Base-by-base conservation (phyloP, 1,140 invertebrate species). In the Drosophila azteca region DNA sequence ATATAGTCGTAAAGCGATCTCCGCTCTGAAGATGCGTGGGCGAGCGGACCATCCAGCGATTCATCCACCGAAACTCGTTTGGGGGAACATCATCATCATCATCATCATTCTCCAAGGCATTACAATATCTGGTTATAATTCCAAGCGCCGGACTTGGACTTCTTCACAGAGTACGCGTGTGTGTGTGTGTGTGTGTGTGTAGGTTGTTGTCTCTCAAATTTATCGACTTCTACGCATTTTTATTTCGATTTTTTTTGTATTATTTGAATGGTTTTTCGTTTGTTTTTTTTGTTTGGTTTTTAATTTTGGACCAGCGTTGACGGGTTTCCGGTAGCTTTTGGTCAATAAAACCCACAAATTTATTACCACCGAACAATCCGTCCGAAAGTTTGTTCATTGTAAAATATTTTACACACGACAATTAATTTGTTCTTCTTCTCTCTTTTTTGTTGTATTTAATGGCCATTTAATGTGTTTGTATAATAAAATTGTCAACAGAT, bases 361-460 rank as follows among this genome's bases (percentile, higher is more conserved):
- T 83, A 82, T 65, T 60, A 60, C 74, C 75, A 67, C 50, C 61
- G 53, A 61, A 81, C 68, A 45, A 65, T 57, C 59, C 74, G 66
- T 74, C 55, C 55, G 62, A 55, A 59, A 39, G 46, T 51, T 67
- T 61, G 43, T 35, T 39, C 58, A 73, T 79, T 79, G 65, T 79
- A 69, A 80, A 50, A 79, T 84, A 71, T 75, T 79, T 71, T 83
- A 79, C 70, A 84, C 43, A 83, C 65, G 58, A 58, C 31, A 75
- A 82, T 82, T 83, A 84, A 84, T 83, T 83, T 83, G 65, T 54
- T 52, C n/a, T n/a, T n/a, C n/a, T n/a, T n/a, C n/a, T n/a, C n/a
- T n/a, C n/a, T n/a, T n/a, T n/a, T n/a, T 73, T 13, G 55, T 69
- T 69, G 50, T 39, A 26, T 44, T 77, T 83, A 73, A 82, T 81